Evolutionary conservation across 2,888 invertebrate species (phyloP).

Genomic region (Altica lythri): DNA sequence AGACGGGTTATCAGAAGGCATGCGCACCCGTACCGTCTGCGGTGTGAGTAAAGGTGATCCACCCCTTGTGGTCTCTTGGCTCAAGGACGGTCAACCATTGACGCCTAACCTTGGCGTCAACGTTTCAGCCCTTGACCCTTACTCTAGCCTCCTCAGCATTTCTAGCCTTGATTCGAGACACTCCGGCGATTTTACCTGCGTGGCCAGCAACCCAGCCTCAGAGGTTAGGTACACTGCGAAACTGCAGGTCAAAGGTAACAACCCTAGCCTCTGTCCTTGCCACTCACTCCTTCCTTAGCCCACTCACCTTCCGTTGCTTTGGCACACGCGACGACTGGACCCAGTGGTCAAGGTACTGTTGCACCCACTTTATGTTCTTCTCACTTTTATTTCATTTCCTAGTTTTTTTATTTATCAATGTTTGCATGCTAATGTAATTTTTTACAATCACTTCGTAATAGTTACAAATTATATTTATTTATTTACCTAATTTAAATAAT

Average conservation of each 20-base stretch:
- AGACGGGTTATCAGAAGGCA: conserved; percentile 81
- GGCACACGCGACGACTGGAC: conserved; percentile 65
- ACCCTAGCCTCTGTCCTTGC: conserved; percentile 52
- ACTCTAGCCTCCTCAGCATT: conserved; percentile 78
- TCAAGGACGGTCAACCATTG: conserved; percentile 77
- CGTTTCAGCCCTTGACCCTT: conserved; percentile 74
- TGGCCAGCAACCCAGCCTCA: conserved; percentile 78
- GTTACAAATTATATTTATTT: too few relatives aligned
- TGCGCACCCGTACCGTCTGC: conserved; percentile 80
- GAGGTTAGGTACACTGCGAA: conserved; percentile 79
- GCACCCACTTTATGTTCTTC: conserved; percentile 62
- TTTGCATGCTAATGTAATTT: conserved; percentile 34
- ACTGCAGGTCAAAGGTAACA: conserved; percentile 82
- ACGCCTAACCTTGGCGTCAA: conserved; percentile 70
- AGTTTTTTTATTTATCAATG: conserved; percentile 32
- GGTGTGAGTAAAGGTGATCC: conserved; percentile 81
- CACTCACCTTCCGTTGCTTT: conserved; percentile 59
- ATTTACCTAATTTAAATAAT: too few relatives aligned
- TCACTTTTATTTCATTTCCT: conserved; percentile 39
- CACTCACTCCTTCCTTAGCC: conserved; percentile 38
- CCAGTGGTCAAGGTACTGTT: conserved; percentile 68
- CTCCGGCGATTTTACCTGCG: conserved; percentile 78
- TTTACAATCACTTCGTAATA: too few relatives aligned
- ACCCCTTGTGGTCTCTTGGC: conserved; percentile 79
- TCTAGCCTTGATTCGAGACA: conserved; percentile 75